Conservation (phyloP, 1,140 invertebrate species). For the Sarcophaga bullata region DNA sequence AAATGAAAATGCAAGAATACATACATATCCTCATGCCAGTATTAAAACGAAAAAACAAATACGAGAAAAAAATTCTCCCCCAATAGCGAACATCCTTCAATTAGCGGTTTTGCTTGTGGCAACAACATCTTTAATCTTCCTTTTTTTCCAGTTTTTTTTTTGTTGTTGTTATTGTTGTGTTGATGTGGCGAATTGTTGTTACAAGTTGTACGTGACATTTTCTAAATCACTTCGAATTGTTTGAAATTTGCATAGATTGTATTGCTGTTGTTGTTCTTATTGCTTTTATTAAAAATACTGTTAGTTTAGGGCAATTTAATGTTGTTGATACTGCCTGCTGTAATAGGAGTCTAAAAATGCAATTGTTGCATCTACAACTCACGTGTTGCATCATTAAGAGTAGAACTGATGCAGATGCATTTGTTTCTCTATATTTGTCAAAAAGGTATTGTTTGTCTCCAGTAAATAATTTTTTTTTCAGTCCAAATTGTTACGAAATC, state of each 20-base stretch:
- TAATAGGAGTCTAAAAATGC: neutral
- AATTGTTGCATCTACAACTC: neutral
- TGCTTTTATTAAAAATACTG: neutral
- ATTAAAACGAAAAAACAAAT: no score
- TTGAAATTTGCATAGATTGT: neutral
- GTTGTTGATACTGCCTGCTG: neutral
- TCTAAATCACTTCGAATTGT: slow-evolving; percentile 30
- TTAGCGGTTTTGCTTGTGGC: slow-evolving; percentile 36
- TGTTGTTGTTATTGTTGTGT: no score
- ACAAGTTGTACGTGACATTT: slow-evolving; percentile 40
- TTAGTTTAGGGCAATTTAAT: neutral
- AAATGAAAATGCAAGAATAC: no score
- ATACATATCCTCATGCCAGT: no score
- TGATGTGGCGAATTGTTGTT: neutral
- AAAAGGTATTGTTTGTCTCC: neutral
- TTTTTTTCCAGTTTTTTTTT: neutral
- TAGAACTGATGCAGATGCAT: neutral
- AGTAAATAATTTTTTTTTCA: neutral
- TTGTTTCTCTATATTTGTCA: neutral
- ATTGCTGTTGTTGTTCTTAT: neutral
- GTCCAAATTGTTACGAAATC: no score
- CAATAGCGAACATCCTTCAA: slow-evolving; percentile 21
- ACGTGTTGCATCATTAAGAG: neutral
- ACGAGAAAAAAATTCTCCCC: no score
- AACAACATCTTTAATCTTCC: slow-evolving; percentile 30